A percentile compares a stretch with the other conserved stretches of the same genome.
Conservation (phyloP, 2,888 invertebrate species). For the Yponomeuta sedellus region DNA sequence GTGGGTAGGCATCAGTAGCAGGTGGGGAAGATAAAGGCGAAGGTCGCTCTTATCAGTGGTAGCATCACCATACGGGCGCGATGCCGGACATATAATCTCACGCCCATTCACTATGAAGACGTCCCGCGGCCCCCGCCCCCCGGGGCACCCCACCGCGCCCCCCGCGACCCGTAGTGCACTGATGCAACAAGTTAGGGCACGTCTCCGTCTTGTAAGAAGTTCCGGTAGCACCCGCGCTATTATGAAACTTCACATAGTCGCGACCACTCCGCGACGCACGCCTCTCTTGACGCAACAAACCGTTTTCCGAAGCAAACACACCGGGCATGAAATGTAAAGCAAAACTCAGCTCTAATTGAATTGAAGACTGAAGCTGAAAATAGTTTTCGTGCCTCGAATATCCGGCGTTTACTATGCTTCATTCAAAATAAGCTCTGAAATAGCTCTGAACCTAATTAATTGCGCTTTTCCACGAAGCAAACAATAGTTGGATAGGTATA, state of each 20-base stretch:
- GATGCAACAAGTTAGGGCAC: conserved; percentile 72
- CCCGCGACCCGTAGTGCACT: conserved; percentile 56
- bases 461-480: not conserved
- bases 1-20: conserved; percentile 47
- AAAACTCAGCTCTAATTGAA: conserved; percentile 4
- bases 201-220: conserved; percentile 60
- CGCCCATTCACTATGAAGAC: conserved; percentile 75
- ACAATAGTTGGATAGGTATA: not conserved
- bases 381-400: not conserved
- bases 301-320: not conserved
- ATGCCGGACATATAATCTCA: conserved; percentile 64
- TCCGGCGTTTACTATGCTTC: not conserved
- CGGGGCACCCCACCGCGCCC: conserved; percentile 37
- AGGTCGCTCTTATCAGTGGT: conserved; percentile 72
- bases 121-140: conserved; percentile 35
- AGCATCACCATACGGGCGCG: conserved; percentile 73
- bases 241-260: not conserved
- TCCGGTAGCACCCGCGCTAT: conserved; percentile 38
- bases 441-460: not conserved
- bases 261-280: not conserved
- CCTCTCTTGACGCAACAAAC: not conserved
- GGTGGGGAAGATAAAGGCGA: conserved; percentile 55
- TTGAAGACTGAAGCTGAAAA: not conserved
- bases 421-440: not conserved
- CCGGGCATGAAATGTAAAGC: not conserved